Conservation (phyloP, 2,113 vertebrate species). For the Oreochromis niloticus region DNA sequence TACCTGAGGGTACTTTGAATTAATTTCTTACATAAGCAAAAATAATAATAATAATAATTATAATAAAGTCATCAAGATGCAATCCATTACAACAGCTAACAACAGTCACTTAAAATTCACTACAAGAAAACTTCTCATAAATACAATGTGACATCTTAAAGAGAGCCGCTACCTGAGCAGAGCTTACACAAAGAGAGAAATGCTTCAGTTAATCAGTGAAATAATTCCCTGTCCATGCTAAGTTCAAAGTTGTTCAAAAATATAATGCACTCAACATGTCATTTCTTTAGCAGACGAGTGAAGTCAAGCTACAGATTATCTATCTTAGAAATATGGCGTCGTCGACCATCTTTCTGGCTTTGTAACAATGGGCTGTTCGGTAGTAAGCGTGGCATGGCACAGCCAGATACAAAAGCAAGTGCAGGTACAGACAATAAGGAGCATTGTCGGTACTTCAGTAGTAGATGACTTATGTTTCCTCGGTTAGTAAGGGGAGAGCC, state of each 20-base stretch:
- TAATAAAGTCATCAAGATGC: background rate
- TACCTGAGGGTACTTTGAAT: conserved; percentile 58
- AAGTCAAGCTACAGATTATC: conserved; percentile 45
- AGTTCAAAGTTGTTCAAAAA: conserved; percentile 42
- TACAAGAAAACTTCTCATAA: conserved; percentile 29
- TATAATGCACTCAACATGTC: conserved; percentile 46
- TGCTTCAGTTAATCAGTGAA: conserved; percentile 38
- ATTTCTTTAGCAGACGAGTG: conserved; percentile 20
- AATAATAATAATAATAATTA: background rate
- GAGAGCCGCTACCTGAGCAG: conserved; percentile 70
- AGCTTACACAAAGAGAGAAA: conserved; percentile 59
- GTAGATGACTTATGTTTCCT: conserved; percentile 51
- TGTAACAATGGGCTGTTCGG: conserved; percentile 19
- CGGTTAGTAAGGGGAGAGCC: conserved; percentile 88
- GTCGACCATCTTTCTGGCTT: conserved; percentile 35
- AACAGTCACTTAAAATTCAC: conserved; percentile 37
- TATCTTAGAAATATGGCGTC: conserved; percentile 57
- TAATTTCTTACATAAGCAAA: background rate
- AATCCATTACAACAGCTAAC: background rate
- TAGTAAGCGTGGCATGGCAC: conserved; percentile 48
- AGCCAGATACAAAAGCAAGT: conserved; percentile 61
- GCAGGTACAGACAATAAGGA: conserved; percentile 48
- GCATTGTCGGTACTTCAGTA: conserved; percentile 40
- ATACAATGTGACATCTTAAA: conserved; percentile 62
- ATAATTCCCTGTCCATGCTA: conserved; percentile 46